These are phyloP conservation scores for Drosophila nebulosa DNA, from an alignment of 1,140 invertebrate genomes.

Conservation along the genomic window DNA sequence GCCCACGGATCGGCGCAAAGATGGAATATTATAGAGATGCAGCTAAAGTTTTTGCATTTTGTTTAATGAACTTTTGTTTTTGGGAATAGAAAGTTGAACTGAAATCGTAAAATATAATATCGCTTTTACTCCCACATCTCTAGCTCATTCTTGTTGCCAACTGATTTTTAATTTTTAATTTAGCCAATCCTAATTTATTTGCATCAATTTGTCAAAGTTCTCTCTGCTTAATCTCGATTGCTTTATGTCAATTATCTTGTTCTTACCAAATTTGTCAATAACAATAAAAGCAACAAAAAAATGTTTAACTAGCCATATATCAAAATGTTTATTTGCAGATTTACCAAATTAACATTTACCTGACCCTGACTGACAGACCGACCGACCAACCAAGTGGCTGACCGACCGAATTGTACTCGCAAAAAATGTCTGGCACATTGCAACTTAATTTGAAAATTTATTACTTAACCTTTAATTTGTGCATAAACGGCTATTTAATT, in stretches of 20 bases:
- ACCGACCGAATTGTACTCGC: slow-evolving; percentile 2
- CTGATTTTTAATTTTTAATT: neutral
- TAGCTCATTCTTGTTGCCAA: slow-evolving; percentile 20
- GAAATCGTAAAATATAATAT: neutral
- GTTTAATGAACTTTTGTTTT: neutral
- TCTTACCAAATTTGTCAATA: slow-evolving; percentile 30
- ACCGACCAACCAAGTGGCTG: no score
- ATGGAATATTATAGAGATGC: neutral
- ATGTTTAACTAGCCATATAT: slow-evolving; percentile 23
- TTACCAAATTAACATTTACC: neutral
- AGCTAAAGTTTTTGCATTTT: slow-evolving; percentile 3
- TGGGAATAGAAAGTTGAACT: neutral
- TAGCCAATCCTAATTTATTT: slow-evolving; percentile 35
- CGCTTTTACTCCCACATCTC: neutral
- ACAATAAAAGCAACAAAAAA: neutral
- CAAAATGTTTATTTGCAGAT: slow-evolving; percentile 12
- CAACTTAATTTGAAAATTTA: slow-evolving; percentile 2
- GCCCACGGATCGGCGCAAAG: slow-evolving; percentile 9
- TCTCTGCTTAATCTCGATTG: slow-evolving; percentile 12
- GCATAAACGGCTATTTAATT: slow-evolving; percentile 8
- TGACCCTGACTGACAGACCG: neutral
- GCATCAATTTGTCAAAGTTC: slow-evolving; percentile 42
- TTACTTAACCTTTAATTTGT: slow-evolving; percentile 40
- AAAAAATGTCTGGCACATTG: neutral
- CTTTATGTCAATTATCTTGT: slow-evolving; percentile 52